phyloP scores from a whole-genome alignment of 2,888 invertebrate species.

The Platerodrilus igneus region DNA sequence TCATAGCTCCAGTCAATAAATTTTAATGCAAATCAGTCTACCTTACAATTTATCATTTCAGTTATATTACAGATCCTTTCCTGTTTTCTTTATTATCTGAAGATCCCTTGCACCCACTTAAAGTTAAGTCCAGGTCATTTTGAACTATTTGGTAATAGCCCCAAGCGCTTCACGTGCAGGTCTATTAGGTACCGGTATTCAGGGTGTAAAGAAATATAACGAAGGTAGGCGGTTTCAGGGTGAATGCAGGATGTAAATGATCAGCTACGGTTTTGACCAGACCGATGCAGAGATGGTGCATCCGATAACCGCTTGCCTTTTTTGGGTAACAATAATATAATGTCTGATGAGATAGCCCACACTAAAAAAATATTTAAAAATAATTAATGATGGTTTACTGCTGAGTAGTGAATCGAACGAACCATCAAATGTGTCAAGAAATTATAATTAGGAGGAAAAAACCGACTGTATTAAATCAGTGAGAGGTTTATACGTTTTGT shows the following conservation, averaged over 20 bases:
- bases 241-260: conserved; percentile 44
- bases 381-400: too few species aligned
- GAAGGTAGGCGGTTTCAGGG: conserved; percentile 38
- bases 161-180: conserved; percentile 48
- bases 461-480: too few species aligned
- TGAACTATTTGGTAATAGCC: conserved; percentile 38
- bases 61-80: conserved; percentile 9
- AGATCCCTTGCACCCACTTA: conserved; percentile 15
- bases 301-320: conserved; percentile 17
- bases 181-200: conserved; percentile 24
- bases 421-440: too few species aligned
- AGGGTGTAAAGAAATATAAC: conserved; percentile 43
- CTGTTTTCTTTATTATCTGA: conserved; percentile 13
- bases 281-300: conserved; percentile 19
- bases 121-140: conserved; percentile 23
- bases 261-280: conserved; percentile 40
- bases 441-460: too few species aligned
- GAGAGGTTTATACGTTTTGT: too few species aligned
- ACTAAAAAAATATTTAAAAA: too few species aligned
- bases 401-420: too few species aligned
- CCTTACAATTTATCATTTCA: conserved; percentile 12
- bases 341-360: conserved; percentile 20
- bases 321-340: conserved; percentile 18
- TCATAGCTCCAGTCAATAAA: too few species aligned
- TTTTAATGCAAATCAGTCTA: too few species aligned